These are phyloP conservation scores for Achatina immaculata DNA, from an alignment of 1,140 invertebrate genomes.

Conservation along the genomic window DNA sequence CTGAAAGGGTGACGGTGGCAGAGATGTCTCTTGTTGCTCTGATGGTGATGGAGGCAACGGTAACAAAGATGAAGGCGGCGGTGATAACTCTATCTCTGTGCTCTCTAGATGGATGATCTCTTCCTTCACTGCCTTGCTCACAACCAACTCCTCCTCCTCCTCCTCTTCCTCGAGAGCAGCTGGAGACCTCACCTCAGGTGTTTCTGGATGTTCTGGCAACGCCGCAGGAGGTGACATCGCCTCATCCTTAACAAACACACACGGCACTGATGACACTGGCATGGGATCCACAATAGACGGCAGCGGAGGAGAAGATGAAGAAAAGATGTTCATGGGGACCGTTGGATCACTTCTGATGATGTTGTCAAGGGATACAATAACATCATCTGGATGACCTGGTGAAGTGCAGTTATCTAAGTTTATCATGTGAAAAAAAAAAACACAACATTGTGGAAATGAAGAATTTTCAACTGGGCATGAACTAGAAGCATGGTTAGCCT, in stretches of 20 bases:
- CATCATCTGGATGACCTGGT: slow-evolving; percentile 30
- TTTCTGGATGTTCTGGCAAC: neutral
- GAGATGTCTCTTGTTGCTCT: neutral
- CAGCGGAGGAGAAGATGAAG: neutral
- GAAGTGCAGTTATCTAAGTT: neutral
- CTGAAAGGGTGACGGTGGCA: neutral
- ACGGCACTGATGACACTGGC: neutral
- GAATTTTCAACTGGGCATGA: too few species aligned
- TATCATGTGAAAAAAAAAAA: too few species aligned
- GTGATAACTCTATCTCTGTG: neutral
- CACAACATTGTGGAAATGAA: too few species aligned
- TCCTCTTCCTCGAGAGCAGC: neutral
- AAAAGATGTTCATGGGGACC: neutral
- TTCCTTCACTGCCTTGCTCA: neutral
- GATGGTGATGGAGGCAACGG: slow-evolving; percentile 1
- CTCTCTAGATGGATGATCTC: neutral
- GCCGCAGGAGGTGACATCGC: neutral
- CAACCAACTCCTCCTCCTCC: neutral
- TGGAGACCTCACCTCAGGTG: neutral
- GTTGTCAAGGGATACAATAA: slow-evolving; percentile 28
- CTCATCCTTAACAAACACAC: neutral
- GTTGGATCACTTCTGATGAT: slow-evolving; percentile 25
- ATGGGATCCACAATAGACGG: neutral
- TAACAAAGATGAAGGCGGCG: slow-evolving; percentile 20
- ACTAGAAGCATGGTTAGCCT: too few species aligned